Evolutionary conservation across 2,797 vertebrate genomes (phyloP), one percentile per base, ranked within the genome.

Genomic region (Pseudotriccus pelzelni): DNA sequence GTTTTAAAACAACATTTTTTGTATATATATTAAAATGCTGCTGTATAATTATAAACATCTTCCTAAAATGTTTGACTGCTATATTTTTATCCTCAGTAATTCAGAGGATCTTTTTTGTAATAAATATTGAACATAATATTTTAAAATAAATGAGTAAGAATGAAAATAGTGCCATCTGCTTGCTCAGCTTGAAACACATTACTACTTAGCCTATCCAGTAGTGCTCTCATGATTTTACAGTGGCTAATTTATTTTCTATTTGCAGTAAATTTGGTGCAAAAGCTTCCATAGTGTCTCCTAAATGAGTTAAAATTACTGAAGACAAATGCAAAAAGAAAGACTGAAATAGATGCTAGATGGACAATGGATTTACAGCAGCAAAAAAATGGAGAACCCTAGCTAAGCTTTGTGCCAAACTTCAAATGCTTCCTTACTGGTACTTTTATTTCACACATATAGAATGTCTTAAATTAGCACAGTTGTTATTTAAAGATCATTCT

Each of bases 121-220:
- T 47, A 82, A 84, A 63, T 70, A 81, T 28, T 81, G 24, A 64
- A 79, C 6, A 87, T 91, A 90, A 69, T 34, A 47, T 14, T 75
- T 94, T 50, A 68, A 87, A 90, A 89, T 76, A 87, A 74, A 80
- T 67, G 14, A 84, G 7, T 52, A 67, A 82, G 47, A 92, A 74
- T 77, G 56, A 92, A 79, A 91, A 82, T 77, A 92, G 63, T 90
- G 78, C 39, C 90, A 93, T 92, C 91, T 92, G 90, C 84, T 91
- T 95, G 64, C 68, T 85, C 73, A 70, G 72, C 44, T 74, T 91
- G 81, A 94, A 87, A 68, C 39, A 52, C 14, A 41, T 62, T 67
- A 46, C 27, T 63, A 10, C 21, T 56, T 85, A 87, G 15, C 30
- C 22, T 83, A 68, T 22, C 16, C 46, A 46, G 30, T 78, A 76